Evolutionary conservation across 2,113 vertebrate genomes (phyloP).

Genomic region (Platycercus adscitus): DNA sequence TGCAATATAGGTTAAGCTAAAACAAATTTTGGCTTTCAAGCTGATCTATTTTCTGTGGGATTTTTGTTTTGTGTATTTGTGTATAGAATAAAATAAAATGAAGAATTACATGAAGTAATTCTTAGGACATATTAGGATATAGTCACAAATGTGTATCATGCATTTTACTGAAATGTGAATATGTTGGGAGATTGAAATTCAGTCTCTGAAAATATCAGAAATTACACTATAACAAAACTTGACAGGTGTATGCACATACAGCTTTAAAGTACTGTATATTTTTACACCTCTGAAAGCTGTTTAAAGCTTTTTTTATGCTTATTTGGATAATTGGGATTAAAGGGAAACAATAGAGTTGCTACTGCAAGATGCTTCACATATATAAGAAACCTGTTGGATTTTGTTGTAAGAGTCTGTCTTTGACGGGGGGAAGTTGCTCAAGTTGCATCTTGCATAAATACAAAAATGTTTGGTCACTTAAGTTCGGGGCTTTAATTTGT

Average conservation of each 20-base stretch:
- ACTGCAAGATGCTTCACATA: conserved; percentile 20
- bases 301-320: conserved; percentile 4
- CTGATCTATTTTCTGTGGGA: background rate
- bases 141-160: background rate
- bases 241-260: background rate
- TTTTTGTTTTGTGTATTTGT: conserved; percentile 29
- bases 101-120: conserved; percentile 27
- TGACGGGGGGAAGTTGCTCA: background rate
- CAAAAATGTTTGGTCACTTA: background rate
- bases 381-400: background rate
- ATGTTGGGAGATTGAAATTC: conserved; percentile 8
- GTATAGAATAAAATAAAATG: conserved; percentile 43
- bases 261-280: conserved; percentile 8
- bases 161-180: conserved; percentile 24
- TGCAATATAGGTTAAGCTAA: conserved; percentile 8
- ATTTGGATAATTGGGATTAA: background rate
- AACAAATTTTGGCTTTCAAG: background rate
- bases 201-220: background rate
- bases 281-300: background rate
- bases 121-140: background rate
- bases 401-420: conserved; percentile 1
- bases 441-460: conserved; percentile 45
- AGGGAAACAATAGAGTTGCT: background rate
- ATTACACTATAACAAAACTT: background rate
- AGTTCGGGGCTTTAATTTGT: background rate